Percentiles rank a stretch among this genome's conserved stretches.
Conservation (phyloP, 2,113 vertebrate species). For the Phainopepla nitens region DNA sequence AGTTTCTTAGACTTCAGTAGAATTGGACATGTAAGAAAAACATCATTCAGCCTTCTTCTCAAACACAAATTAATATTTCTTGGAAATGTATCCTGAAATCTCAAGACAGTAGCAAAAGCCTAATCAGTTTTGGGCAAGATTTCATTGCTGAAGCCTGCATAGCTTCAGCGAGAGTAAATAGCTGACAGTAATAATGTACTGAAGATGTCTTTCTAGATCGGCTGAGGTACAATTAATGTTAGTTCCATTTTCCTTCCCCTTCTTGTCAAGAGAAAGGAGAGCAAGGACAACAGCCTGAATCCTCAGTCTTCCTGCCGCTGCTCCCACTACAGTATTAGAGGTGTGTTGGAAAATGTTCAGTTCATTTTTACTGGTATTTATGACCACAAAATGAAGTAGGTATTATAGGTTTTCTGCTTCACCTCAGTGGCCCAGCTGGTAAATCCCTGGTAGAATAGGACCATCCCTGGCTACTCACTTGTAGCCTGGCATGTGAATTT, state of each 20-base stretch:
- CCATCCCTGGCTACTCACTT: not conserved
- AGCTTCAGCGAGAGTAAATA: not conserved
- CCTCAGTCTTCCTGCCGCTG: not conserved
- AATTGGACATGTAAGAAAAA: not conserved
- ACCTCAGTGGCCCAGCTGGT: not conserved
- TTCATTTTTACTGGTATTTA: not conserved
- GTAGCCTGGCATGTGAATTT: not conserved
- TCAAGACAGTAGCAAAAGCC: not conserved
- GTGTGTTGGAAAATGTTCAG: not conserved
- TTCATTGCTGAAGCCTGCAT: accelerated
- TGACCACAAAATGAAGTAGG: accelerated
- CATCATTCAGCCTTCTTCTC: not conserved
- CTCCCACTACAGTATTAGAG: accelerated
- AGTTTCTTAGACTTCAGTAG: not conserved
- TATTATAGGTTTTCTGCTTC: not conserved
- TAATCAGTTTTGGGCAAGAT: not conserved
- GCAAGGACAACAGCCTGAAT: not conserved
- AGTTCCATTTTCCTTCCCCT: not conserved
- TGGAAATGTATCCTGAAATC: not conserved
- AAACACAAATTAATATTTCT: not conserved
- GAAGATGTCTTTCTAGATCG: not conserved
- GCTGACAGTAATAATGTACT: not conserved
- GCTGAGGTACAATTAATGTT: not conserved
- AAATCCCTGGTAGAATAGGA: not conserved
- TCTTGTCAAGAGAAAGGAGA: not conserved